A percentile compares a stretch with the other conserved stretches of the same genome.
phyloP scores from a whole-genome alignment of 23 tunicate species.

The Halocynthia aurantium region DNA sequence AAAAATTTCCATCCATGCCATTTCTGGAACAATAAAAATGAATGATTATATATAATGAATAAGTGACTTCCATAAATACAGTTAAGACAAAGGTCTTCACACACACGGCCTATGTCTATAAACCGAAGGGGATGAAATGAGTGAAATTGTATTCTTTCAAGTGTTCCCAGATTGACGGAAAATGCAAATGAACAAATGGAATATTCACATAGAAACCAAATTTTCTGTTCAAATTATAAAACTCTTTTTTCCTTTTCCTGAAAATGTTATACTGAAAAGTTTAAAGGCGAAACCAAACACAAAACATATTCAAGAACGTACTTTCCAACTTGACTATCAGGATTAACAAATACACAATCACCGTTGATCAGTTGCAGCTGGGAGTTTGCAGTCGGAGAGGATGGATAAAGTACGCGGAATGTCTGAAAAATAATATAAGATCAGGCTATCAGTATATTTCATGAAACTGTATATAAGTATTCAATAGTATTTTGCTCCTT shows the following conservation, averaged over 20 bases:
- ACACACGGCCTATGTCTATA: too few species aligned
- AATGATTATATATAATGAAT: too few species aligned
- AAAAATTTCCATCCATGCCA: slow-evolving; percentile 60
- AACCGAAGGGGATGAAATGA: too few species aligned
- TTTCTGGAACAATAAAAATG: not conserved
- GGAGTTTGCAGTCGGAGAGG: slow-evolving; percentile 43
- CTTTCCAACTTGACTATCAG: slow-evolving; percentile 43
- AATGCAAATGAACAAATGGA: too few species aligned
- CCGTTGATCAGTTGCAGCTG: slow-evolving; percentile 91
- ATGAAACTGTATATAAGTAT: too few species aligned
- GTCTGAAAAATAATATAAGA: slow-evolving; percentile 33
- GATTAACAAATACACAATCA: slow-evolving; percentile 70
- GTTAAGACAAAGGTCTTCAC: too few species aligned
- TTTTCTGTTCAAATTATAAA: too few species aligned
- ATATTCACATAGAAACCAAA: too few species aligned
- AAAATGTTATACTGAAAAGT: not conserved
- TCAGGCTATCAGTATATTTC: not conserved
- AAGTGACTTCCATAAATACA: too few species aligned
- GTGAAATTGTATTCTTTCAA: too few species aligned
- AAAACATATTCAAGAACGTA: not conserved
- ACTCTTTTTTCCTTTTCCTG: not conserved
- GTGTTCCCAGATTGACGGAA: too few species aligned
- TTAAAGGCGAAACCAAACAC: not conserved
- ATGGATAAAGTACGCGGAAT: slow-evolving; percentile 75
- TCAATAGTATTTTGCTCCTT: too few species aligned